Evolutionary conservation across 2,888 invertebrate species (phyloP).

Genomic region (Andrena marginata): DNA sequence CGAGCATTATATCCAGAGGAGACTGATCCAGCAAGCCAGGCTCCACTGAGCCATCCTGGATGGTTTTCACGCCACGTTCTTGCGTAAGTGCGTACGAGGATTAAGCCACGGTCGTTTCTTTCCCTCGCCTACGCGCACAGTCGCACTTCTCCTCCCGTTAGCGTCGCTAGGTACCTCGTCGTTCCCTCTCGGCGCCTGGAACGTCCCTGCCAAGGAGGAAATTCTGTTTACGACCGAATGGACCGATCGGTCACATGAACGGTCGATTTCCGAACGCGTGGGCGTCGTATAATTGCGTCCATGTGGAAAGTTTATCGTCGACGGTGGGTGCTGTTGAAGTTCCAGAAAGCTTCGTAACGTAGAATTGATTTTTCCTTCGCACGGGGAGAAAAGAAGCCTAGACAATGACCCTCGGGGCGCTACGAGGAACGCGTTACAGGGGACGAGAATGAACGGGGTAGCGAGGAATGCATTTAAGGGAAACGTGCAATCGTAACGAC

Average conservation of each 20-base stretch:
- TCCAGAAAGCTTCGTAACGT: conserved; percentile 63
- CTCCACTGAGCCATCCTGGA: conserved; percentile 40
- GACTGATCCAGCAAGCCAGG: conserved; percentile 62
- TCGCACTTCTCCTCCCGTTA: conserved; percentile 11
- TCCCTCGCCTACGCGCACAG: conserved; percentile 26
- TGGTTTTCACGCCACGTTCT: conserved; percentile 64
- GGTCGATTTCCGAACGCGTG: conserved; percentile 26
- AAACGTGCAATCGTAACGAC: background rate
- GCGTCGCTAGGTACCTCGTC: background rate
- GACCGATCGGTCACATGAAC: conserved; percentile 25
- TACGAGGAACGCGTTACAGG: too few relatives aligned
- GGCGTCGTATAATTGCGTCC: conserved; percentile 37
- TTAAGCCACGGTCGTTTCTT: conserved; percentile 65
- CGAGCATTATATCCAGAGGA: conserved; percentile 73
- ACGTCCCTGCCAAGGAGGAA: conserved; percentile 31
- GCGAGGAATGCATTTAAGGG: too few relatives aligned
- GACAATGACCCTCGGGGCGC: too few relatives aligned
- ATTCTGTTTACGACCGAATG: conserved; percentile 59
- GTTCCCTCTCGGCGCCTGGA: background rate
- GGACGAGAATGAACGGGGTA: too few relatives aligned
- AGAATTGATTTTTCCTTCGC: conserved; percentile 65
- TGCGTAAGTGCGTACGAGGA: conserved; percentile 72
- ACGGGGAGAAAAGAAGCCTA: conserved; percentile 18
- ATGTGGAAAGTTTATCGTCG: conserved; percentile 51
- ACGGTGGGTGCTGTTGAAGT: conserved; percentile 53